Evolutionary conservation across 2,888 invertebrate species (phyloP), one percentile per base, ranked within the genome.

Genomic region (Cactoblastis cactorum): DNA sequence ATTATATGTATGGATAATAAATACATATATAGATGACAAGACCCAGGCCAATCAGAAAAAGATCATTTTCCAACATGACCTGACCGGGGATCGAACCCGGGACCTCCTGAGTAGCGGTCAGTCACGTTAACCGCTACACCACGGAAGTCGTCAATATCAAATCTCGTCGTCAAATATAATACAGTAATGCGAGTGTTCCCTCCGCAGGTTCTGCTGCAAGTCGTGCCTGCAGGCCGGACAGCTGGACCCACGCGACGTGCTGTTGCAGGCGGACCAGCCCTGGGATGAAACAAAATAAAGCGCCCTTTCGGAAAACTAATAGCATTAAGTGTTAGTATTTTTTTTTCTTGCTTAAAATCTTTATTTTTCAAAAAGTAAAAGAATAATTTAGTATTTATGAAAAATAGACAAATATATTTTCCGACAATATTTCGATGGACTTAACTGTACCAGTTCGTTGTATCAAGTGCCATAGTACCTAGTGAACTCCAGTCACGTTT

Each of bases 191-290:
- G n/a, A 9, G 5, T 22, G 28, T 6, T 17, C 15, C 41, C 54
- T 50, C 12, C 19, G 3, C 0, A 92, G 92, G 56, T 97, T 97
- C 92, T 98, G 98, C 83, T 98, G 98, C 86, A 93, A 94, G 77
- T 97, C 97, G 1, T 98, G 98, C 78, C 95, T 96, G 54, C 91
- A 95, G 74, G 96, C 96, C 0, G 97, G 97, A 0, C 95, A 95
- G 73, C 83, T 96, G 47, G 67, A 75, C 59, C 74, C 81, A 0
- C 63, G 61, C 33, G 74, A 75, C 12, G 59, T 75, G 50, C 71
- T 71, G 50, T 62, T 74, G 62, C 78, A 80, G 53, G 70, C 73
- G 1, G 81, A 83, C 68, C 66, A 74, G 58, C 59, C 77, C 12
- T 71, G 55, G 61, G 76, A 59, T 63, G 76, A 60, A 63, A 71